Evolutionary conservation across 1,140 invertebrate genomes (phyloP), one percentile per base, ranked within the genome.

Genomic region (Hermetia illucens): DNA sequence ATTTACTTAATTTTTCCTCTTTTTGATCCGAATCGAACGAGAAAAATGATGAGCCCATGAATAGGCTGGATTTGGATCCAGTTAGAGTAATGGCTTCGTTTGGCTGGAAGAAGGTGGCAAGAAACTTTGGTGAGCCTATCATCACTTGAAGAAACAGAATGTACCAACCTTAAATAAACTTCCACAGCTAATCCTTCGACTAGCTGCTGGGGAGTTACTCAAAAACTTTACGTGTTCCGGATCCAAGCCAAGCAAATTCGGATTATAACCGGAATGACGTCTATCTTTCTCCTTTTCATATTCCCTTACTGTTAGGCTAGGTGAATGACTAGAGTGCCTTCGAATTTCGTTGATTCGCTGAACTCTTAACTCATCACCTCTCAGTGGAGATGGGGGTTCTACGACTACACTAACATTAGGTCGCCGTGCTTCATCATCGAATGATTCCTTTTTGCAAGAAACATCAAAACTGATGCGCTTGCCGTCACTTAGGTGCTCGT

Each of bases 161-260:
- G 34, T 18, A 64, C 66, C 66, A 58, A 72, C 70, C 70, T 72
- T 82, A 44, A 82, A 70, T 31, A 84, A 70, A 57, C 79, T 82
- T 35, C 79, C 79, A 44, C 78, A 80, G 34, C 79, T 82, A 52
- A 84, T 83, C 38, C 81, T 65, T 47, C 81, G 65, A 21, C 79
- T 81, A 13, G 79, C 80, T 34, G 80, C 77, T 5, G 79, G 77
- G 6, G 79, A 82, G 44, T 71, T 68, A 41, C 65, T 74, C 10
- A 74, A 52, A 46, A 72, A 74, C 22, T 67, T 63, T 8, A 64
- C 60, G 44, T 74, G 72, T 46, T 74, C 68, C 9, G 66, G 65
- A 50, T 73, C 71, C 35, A 72, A 68, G 19, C 65, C 64, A 21
- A 75, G 50, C 10, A 70, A 57, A 44, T 74, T 74, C 16, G 71